Percentiles rank a stretch among this genome's conserved stretches.
phyloP scores from a whole-genome alignment of 2,113 vertebrate species.

The Donacobius atricapilla region DNA sequence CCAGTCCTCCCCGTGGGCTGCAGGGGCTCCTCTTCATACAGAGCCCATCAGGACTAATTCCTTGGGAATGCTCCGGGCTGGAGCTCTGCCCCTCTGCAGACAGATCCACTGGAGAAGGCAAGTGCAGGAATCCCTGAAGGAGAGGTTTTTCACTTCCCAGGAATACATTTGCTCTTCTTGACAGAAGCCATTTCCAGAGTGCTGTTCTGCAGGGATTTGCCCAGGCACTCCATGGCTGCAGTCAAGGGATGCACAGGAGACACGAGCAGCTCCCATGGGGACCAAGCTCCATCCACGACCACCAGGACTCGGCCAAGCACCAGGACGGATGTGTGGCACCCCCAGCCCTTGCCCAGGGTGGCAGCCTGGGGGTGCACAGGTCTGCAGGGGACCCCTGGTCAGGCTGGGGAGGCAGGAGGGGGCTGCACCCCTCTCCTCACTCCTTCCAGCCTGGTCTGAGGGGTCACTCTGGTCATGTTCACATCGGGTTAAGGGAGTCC shows the following conservation, averaged over 20 bases:
- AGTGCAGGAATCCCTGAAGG: background rate
- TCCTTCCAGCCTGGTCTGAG: background rate
- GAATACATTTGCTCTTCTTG: background rate
- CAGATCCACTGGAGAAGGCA: background rate
- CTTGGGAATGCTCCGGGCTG: background rate
- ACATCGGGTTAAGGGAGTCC: fast-evolving
- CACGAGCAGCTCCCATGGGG: fast-evolving
- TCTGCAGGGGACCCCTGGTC: background rate
- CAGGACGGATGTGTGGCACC: fast-evolving
- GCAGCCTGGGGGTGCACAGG: background rate
- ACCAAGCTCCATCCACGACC: background rate
- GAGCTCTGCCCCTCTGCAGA: background rate
- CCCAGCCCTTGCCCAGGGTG: background rate
- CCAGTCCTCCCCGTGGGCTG: background rate
- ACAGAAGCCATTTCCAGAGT: background rate
- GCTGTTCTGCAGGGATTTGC: background rate
- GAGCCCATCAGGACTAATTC: fast-evolving
- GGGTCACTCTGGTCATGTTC: background rate
- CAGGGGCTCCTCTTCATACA: fast-evolving
- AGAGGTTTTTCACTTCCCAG: background rate
- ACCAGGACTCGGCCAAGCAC: background rate
- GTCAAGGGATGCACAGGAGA: fast-evolving
- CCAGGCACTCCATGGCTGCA: background rate
- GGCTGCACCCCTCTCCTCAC: background rate
- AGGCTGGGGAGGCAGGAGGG: too few species aligned